Evolutionary conservation across 2,113 vertebrate species (phyloP), one percentile per base, ranked within the genome.

Genomic region (Microcebus ravelobensis): DNA sequence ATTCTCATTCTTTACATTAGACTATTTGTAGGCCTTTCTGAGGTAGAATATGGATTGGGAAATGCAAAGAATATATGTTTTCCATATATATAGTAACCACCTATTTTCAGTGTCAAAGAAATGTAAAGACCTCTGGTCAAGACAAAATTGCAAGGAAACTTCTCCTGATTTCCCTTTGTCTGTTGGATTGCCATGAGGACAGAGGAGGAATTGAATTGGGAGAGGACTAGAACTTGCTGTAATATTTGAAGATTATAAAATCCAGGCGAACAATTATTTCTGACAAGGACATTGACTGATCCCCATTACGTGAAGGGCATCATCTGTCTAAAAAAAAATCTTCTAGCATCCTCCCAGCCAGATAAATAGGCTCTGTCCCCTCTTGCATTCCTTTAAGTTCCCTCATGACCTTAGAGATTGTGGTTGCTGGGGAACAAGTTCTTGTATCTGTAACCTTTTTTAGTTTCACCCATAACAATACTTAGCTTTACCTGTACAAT

Each of bases 51-150:
- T 77, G 31, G 50, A 55, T 21, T 59, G 67, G 55, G 55, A 93
- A 68, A 50, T 61, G 36, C 45, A 84, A 92, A 82, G 21, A 91
- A 39, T 52, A 23, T 25, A 42, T 63, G 42, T 76, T 95, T 92
- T 82, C 71, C 23, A 39, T 55, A 45, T 74, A 15, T 70, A 57
- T 20, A 67, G 27, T 70, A n/a, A 68, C 23, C 17, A 61, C 82
- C 23, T 95, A 25, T 82, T 93, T 91, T 77, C 84, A 91, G 39
- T 73, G 68, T 73, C 87, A 94, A 65, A 86, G 57, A 31, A 63
- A 63, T 55, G 21, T 70, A 61, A 85, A 20, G 12, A 1, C 31
- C 67, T 73, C 61, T 45, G 36, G 5, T 83, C 23, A 57, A 87
- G 55, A 87, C 3, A 80, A 36, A 25, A 11, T 63, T 39, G 83